Evolutionary conservation across 1,140 invertebrate genomes (phyloP), one percentile per base, ranked within the genome.

Genomic region (Ephestia elutella): DNA sequence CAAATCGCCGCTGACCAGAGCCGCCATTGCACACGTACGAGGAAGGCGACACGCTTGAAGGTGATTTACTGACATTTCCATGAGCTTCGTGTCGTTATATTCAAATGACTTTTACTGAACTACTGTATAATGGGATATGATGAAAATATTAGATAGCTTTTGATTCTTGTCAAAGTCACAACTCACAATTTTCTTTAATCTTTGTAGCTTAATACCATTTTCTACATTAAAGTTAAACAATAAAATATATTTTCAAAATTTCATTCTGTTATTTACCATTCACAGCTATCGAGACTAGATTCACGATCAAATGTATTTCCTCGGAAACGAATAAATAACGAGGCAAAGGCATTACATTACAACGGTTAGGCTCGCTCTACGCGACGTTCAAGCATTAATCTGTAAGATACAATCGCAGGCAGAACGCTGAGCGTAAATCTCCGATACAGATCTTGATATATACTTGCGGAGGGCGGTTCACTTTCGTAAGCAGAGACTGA

Each of bases 21-120:
- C 70, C 66, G 73, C 70, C 74, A 65, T 86, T 86, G 80, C 81
- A 82, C 84, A 87, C 84, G 84, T 86, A 78, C 84, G 68, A 84
- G 81, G 80, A 84, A 86, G 57, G 74, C 80, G 84, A 85, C 82
- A 86, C 65, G 78, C 68, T 66, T 63, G 61, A 57, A 68, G 66
- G 57, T 84, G 80, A 86, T 86, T 86, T 84, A 86, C 75, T 71
- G 62, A 66, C 67, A 68, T 75, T 80, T 75, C 10, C 71, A 68
- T 65, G 69, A 66, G 58, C 67, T 61, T 67, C 50, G 50, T 53
- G 50, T 25, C 49, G 65, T 75, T 65, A 70, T 69, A 57, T 62
- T 65, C 63, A 66, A 60, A 63, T 56, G 62, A 44, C 38, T 44
- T 44, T 44, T 35, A 35, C 32, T 35, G 32, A 44, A 17, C 30